Base-by-base conservation (phyloP, 2,797 vertebrate genomes). In the Aselliscus stoliczkanus region DNA sequence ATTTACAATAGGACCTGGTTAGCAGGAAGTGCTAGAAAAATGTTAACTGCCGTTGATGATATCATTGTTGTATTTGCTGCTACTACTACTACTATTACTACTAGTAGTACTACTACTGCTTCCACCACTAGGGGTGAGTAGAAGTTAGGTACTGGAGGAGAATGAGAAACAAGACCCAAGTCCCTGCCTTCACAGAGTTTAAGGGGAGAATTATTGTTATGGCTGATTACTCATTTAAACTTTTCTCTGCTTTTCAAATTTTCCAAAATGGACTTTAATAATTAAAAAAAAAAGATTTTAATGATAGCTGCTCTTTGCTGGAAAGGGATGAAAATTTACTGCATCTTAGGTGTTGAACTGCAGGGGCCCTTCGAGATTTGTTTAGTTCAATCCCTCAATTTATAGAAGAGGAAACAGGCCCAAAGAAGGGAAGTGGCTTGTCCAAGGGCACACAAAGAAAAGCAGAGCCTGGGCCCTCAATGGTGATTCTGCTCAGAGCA, bases 191-290 rank as follows among this genome's bases (percentile, higher is more conserved):
- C 84, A 47, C 3, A 27, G 54, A 79, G 69, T 54, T 82, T 34
- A 81, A 2, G 70, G 27, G 7, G n/a, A 72, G 31, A 67, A 47
- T 60, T 52, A 34, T 10, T 44, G n/a, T 14, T 56, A 50, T 5
- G 56, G 17, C 27, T 67, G 76, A 90, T 13, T 83, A 81, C 29
- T 82, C 65, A 50, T 79, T 83, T 44, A 69, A 86, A 54, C 34
- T 69, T 79, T 54, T 72, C 37, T 87, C 69, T 15, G 1, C 25
- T 50, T 69, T 73, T 27, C n/a, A 50, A 76, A 23, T 58, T 82
- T 94, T 76, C 80, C 44, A 67, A 79, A 84, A 67, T 42, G 27
- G 11, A 4, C n/a, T 96, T 93, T 76, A 64, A 29, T 64, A 60
- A 56, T 88, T 1, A 65, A 76, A 90, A 67, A 76, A 90, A 67